Evolutionary conservation across 2,113 vertebrate genomes (phyloP), one percentile per base, ranked within the genome.

Genomic region (Pleuronectes platessa): DNA sequence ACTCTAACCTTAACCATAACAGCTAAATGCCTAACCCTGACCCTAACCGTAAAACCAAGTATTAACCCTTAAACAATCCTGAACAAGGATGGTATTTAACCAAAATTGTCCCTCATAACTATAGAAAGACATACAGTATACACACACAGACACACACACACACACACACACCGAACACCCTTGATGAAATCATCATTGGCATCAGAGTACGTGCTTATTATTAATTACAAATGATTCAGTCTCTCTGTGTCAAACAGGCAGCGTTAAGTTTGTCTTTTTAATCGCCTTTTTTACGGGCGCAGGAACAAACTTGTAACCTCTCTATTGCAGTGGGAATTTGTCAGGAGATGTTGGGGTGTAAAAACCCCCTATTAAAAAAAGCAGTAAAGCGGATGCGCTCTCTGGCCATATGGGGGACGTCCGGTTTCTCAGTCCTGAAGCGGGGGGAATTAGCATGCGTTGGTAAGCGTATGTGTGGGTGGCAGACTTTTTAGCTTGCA

Each of bases 351-450:
- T 79, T 73, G 63, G 42, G 71, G 23, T 45, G 23, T 2, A 45
- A 85, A 85, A 87, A 61, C 78, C 61, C 37, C 3, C 31, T 74
- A 86, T 87, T 75, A 83, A 88, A 85, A 79, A 80, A 74, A 88
- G 61, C 63, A 35, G 55, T 5, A 17, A 18, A 37, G 56, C 18
- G 67, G 64, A 66, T 72, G n/a, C 17, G 21, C 42, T 77, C 27
- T 63, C 66, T 13, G 40, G 76, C 72, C 77, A 76, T 77, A 49
- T 58, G 70, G 65, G 76, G 74, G 53, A 58, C 37, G 64, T 65
- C 45, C 7, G 17, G 66, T 54, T 70, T 40, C 70, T 69, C 56
- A 60, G 72, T 83, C 82, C 78, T 65, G 83, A 85, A 70, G 72
- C 71, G 35, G 37, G 74, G 74, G 56, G 68, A 82, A 84, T 90